These are phyloP conservation scores for Drosophila borborema DNA, from an alignment of 2,888 invertebrate genomes.

Conservation along the genomic window DNA sequence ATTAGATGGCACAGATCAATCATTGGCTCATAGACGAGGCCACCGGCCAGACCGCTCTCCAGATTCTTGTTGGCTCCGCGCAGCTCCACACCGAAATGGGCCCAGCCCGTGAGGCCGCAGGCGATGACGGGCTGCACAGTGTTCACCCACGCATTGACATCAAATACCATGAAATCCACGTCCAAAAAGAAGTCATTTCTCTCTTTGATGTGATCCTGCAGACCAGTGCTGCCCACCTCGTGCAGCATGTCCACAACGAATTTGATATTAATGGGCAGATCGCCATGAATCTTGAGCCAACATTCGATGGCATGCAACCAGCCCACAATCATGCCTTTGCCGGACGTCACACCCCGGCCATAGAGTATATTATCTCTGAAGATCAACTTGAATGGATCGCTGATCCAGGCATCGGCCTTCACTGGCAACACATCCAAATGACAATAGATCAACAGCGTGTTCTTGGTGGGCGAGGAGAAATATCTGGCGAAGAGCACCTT, in stretches of 20 bases:
- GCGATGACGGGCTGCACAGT: slow-evolving; percentile 30
- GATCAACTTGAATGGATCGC: slow-evolving; percentile 45
- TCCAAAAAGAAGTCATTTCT: slow-evolving; percentile 42
- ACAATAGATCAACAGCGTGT: slow-evolving; percentile 49
- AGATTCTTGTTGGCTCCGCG: slow-evolving; percentile 44
- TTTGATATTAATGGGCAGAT: slow-evolving; percentile 58
- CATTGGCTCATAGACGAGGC: slow-evolving; percentile 61
- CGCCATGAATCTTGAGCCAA: slow-evolving; percentile 38
- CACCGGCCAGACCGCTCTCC: slow-evolving; percentile 48
- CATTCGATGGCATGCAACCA: slow-evolving; percentile 56
- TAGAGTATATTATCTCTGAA: slow-evolving; percentile 26
- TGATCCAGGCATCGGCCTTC: slow-evolving; percentile 33
- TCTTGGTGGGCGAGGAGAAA: slow-evolving; percentile 55
- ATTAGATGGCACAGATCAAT: slow-evolving; percentile 56
- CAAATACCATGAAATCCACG: slow-evolving; percentile 47
- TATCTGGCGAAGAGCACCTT: slow-evolving; percentile 56
- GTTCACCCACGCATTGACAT: slow-evolving; percentile 49
- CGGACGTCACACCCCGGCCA: slow-evolving; percentile 54
- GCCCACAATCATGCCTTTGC: slow-evolving; percentile 58
- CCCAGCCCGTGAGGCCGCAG: slow-evolving; percentile 54
- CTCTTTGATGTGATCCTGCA: slow-evolving; percentile 23
- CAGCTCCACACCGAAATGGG: slow-evolving; percentile 42
- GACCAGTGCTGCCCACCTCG: slow-evolving; percentile 49
- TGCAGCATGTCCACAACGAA: slow-evolving; percentile 53
- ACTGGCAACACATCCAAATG: slow-evolving; percentile 56